Base-by-base conservation (phyloP, 2,888 invertebrate species). In the Alcis repandata region DNA sequence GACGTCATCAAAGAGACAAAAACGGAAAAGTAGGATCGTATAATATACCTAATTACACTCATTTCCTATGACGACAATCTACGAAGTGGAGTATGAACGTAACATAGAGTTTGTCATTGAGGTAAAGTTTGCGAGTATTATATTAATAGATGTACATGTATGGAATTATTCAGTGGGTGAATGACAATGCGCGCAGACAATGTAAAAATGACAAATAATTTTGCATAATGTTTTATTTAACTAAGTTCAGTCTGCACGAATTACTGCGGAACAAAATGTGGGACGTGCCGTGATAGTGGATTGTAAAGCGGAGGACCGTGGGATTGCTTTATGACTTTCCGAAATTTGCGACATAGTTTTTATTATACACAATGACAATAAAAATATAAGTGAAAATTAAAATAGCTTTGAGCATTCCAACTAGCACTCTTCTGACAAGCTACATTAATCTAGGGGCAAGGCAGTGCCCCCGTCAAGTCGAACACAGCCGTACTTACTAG, bases 251-350 rank as follows among this genome's bases (percentile, higher is more conserved):
- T 45, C n/a, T 56, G 32, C 33, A 43, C 54, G 43, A 56, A 33
- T 45, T 20, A 20, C 43, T 15, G 4, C 54, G 49, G 17, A 40
- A 19, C 36, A 51, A 57, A 57, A 62, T 43, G 36, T 63, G 36
- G 58, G 45, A 22, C 52, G 51, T 46, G 43, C 17, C 57, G 51
- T 62, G 57, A 17, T 38, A 57, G 27, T 43, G n/a, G 27, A 57
- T 51, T 45, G 43, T 57, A 58, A 53, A 63, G 46, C 46, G 38
- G 36, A 56, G 41, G 11, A 53, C 52, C 59, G 45, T 66, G 59
- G 59, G 19, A 57, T 36, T 46, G 45, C 57, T 63, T 63, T 46
- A 56, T 33, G 53, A 22, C 33, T 53, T 19, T 45, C 48, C 13
- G 54, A 57, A 46, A 41, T 62, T 54, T 27, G 52, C 46, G 46